A percentile compares a stretch with the other conserved stretches of the same genome.
These are phyloP conservation scores for Tipula vernalis DNA, from an alignment of 2,888 invertebrate species.

Conservation along the genomic window DNA sequence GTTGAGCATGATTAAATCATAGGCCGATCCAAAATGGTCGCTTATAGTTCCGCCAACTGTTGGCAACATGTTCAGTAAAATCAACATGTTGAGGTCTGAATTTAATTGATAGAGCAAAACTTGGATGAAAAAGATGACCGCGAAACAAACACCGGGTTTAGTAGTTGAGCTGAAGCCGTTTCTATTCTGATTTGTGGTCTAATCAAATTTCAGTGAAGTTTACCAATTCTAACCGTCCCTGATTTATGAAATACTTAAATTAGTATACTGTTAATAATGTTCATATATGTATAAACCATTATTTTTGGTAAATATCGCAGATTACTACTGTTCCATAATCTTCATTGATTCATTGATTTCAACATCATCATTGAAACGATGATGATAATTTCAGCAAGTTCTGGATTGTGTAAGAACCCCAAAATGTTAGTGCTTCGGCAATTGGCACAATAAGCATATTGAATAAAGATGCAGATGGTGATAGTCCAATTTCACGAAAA, in stretches of 20 bases:
- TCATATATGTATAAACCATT: constrained; percentile 59
- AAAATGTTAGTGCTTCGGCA: constrained; percentile 46
- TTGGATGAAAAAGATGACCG: too few species aligned
- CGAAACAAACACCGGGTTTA: constrained; percentile 76
- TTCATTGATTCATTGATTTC: constrained; percentile 15
- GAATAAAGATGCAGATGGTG: constrained; percentile 47
- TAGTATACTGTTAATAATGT: constrained; percentile 66
- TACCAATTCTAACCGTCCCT: constrained; percentile 72
- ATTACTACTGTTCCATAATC: constrained; percentile 31
- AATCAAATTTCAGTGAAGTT: constrained; percentile 51
- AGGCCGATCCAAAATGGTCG: too few species aligned
- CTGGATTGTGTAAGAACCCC: constrained; percentile 35
- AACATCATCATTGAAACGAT: background rate
- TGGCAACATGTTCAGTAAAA: too few species aligned
- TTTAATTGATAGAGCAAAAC: too few species aligned
- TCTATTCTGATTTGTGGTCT: constrained; percentile 50
- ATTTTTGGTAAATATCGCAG: constrained; percentile 43
- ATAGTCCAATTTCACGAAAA: constrained; percentile 45
- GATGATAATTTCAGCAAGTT: constrained; percentile 15
- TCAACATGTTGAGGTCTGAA: too few species aligned
- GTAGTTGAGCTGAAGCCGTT: constrained; percentile 72
- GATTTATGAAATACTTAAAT: constrained; percentile 80
- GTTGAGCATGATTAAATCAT: too few species aligned
- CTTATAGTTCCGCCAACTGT: too few species aligned
- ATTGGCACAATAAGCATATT: constrained; percentile 59